Evolutionary conservation across 2,888 invertebrate species (phyloP).

Genomic region (Scaptomyza reducta): DNA sequence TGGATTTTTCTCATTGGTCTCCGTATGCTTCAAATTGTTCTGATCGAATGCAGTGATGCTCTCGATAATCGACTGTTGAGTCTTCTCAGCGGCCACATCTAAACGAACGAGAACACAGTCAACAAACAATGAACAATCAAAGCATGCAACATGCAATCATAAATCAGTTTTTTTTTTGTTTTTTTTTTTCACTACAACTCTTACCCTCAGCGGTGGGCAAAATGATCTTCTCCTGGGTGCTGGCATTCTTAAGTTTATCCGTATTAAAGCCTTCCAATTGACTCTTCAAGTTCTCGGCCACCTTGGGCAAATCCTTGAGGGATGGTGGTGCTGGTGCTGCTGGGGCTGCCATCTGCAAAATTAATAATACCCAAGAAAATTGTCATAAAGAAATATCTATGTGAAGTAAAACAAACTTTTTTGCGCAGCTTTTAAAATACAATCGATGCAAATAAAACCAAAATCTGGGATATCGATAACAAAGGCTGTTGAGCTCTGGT

Average conservation of each 20-base stretch:
- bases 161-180: conserved; percentile 4
- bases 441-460: conserved; percentile 1
- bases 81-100: conserved; percentile 96
- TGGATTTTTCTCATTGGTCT: conserved; percentile 96
- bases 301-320: conserved; percentile 95
- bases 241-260: conserved; percentile 93
- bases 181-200: not conserved
- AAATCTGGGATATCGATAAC: conserved; percentile 44
- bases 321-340: conserved; percentile 86
- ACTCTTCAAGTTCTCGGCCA: conserved; percentile 93
- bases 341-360: conserved; percentile 76
- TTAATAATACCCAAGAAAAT: not conserved
- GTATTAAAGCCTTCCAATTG: conserved; percentile 96
- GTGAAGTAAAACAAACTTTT: too few relatives aligned
- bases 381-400: too few relatives aligned
- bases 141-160: conserved; percentile 5
- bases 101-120: not conserved
- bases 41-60: conserved; percentile 95
- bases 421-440: not conserved
- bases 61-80: conserved; percentile 92
- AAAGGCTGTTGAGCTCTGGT: conserved; percentile 24
- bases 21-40: conserved; percentile 93
- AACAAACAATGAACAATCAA: conserved; percentile 3
- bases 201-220: conserved; percentile 97
- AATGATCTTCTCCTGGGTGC: conserved; percentile 95